Evolutionary conservation across 1,140 invertebrate genomes (phyloP), one percentile per base, ranked within the genome.

Genomic region (Eufriesea mexicana): DNA sequence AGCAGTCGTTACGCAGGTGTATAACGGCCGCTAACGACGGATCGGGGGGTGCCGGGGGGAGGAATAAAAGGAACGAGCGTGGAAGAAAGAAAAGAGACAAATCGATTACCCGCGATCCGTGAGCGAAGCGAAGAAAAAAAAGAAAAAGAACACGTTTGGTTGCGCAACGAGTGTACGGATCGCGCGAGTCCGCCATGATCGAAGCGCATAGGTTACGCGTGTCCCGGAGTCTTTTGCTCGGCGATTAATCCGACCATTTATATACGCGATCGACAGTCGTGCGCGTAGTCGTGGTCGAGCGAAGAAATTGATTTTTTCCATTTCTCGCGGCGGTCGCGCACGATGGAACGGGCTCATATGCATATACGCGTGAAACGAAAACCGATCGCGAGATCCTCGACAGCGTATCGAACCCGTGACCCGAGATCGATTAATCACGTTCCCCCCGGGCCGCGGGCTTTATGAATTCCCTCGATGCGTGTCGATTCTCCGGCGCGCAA

Each of bases 381-480:
- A 72, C 62, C 74, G 66, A 88, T 67, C 83, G 72, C 74, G 79
- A 28, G 83, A 86, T 79, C 83, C 83, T 87, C 74, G 76, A 79
- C 78, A 83, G 72, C 83, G 78, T 82, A 76, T 76, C 83, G 83
- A 87, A 85, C 86, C 79, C 76, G 68, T 72, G 84, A 88, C 86
- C 86, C 83, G 51, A 16, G 70, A 85, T 85, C 87, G 59, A 88
- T 88, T 88, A 88, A 88, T 88, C 87, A 88, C 55, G 57, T 85
- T 79, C 75, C 59, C 68, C 45, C 28, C 18, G 49, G 51, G 35
- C 59, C 20, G 57, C 35, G 47, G 51, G 70, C 66, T 86, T 87
- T 62, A 79, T 76, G 75, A 86, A 76, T 84, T 84, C 80, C 64
- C 51, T 67, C 42, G 49, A 77, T 74, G 79, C 55, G 61, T 54